phyloP scores from a whole-genome alignment of 1,140 invertebrate genomes.

The Bombus breviceps region DNA sequence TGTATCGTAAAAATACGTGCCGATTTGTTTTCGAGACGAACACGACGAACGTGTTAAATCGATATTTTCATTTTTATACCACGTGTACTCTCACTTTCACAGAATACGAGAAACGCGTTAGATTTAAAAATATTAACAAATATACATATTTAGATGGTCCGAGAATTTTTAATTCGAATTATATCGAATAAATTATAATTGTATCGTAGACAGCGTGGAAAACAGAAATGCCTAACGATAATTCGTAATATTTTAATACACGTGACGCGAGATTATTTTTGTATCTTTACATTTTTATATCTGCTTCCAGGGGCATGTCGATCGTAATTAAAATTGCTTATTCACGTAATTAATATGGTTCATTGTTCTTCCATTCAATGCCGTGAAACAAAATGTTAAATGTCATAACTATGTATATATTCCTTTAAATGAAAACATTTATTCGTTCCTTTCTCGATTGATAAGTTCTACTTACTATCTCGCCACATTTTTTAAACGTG shows the following conservation, averaged over 20 bases:
- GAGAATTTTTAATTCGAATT: not conserved
- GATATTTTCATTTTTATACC: not conserved
- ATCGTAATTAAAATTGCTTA: not conserved
- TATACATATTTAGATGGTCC: fast-evolving
- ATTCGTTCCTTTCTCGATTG: not conserved
- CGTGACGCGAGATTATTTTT: not conserved
- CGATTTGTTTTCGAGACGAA: not conserved
- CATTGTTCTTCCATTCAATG: not conserved
- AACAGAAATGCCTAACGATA: fast-evolving
- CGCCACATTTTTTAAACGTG: not conserved
- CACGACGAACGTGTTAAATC: not conserved
- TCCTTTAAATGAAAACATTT: not conserved
- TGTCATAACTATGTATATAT: not conserved
- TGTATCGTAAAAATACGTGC: not conserved
- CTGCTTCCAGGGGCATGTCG: not conserved
- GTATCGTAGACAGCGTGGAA: not conserved
- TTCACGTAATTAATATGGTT: not conserved
- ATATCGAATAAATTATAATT: not conserved
- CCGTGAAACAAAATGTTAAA: not conserved
- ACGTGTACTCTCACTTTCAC: not conserved
- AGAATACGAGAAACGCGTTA: not conserved
- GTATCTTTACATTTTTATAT: not conserved
- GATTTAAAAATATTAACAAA: not conserved
- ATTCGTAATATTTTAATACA: not conserved
- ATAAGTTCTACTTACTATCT: not conserved